Conservation (phyloP, 2,888 invertebrate genomes). For the Autographa gamma region DNA sequence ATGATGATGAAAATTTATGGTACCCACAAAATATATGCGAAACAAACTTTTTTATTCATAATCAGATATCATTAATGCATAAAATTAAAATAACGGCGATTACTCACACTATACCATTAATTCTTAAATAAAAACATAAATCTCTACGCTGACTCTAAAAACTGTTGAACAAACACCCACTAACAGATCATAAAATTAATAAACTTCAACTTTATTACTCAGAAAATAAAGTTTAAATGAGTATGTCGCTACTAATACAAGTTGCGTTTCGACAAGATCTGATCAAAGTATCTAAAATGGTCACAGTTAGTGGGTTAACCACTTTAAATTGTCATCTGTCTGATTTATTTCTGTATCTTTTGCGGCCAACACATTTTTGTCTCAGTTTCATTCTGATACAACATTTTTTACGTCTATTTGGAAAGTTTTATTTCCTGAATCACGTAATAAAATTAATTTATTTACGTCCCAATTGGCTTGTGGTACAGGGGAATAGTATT, state of each 20-base stretch:
- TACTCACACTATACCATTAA: slow-evolving; percentile 84
- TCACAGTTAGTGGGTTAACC: slow-evolving; percentile 90
- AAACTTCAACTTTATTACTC: slow-evolving; percentile 71
- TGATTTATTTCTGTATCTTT: slow-evolving; percentile 89
- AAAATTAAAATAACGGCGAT: slow-evolving; percentile 86
- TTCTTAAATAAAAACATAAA: slow-evolving; percentile 88
- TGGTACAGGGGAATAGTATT: slow-evolving; percentile 28
- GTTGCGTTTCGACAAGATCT: slow-evolving; percentile 86
- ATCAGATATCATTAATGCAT: slow-evolving; percentile 78
- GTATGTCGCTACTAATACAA: slow-evolving; percentile 61
- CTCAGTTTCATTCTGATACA: slow-evolving; percentile 66
- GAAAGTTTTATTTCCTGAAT: slow-evolving; percentile 65
- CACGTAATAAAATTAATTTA: slow-evolving; percentile 58
- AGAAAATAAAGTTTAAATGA: slow-evolving; percentile 61
- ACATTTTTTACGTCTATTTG: slow-evolving; percentile 63
- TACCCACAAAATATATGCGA: slow-evolving; percentile 55
- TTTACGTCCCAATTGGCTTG: slow-evolving; percentile 42
- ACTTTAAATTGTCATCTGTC: slow-evolving; percentile 90
- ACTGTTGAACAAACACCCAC: slow-evolving; percentile 87
- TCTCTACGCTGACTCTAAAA: slow-evolving; percentile 81
- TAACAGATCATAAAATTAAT: slow-evolving; percentile 62
- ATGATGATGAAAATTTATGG: slow-evolving; percentile 61
- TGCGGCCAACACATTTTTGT: slow-evolving; percentile 87
- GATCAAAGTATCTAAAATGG: slow-evolving; percentile 89
- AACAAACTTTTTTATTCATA: slow-evolving; percentile 63